Percentiles rank a stretch among this genome's conserved stretches.
Conservation (phyloP, 2,888 invertebrate species). For the Plebejus argus region DNA sequence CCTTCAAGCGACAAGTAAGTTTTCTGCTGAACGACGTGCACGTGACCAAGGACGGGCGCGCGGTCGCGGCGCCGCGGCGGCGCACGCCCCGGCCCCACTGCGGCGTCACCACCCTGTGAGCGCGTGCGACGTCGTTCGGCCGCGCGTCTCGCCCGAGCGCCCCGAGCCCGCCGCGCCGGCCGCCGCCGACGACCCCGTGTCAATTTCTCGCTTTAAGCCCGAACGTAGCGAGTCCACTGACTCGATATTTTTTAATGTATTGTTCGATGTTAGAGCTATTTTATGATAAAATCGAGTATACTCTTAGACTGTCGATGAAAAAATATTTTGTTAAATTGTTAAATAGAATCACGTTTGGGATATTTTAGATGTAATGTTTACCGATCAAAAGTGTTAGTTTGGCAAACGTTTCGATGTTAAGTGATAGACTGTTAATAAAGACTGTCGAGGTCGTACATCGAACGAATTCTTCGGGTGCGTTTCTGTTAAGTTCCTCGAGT, state of each 20-base stretch:
- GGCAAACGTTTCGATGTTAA: conserved; percentile 63
- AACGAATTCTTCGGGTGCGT: conserved; percentile 66
- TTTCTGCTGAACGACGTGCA: conserved; percentile 90
- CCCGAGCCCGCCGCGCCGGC: conserved; percentile 48
- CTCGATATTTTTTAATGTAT: conserved; percentile 75
- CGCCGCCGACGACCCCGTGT: conserved; percentile 62
- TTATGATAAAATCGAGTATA: conserved; percentile 76
- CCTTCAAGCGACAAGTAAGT: conserved; percentile 92
- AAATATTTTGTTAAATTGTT: conserved; percentile 69
- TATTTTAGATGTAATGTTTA: conserved; percentile 71
- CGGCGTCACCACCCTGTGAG: conserved; percentile 38
- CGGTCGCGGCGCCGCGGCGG: conserved; percentile 65
- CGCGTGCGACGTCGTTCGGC: conserved; percentile 34
- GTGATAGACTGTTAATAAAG: conserved; percentile 73
- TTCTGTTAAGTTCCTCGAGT: conserved; percentile 58
- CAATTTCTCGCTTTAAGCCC: conserved; percentile 78
- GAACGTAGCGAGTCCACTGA: conserved; percentile 69
- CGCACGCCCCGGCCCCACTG: conserved; percentile 49
- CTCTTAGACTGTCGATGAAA: conserved; percentile 67
- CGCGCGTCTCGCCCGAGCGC: conserved; percentile 35
- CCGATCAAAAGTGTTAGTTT: conserved; percentile 66
- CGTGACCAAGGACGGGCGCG: conserved; percentile 86
- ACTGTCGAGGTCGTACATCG: conserved; percentile 76
- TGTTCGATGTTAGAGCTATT: conserved; percentile 79
- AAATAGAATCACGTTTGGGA: conserved; percentile 73